Evolutionary conservation across 2,888 invertebrate species (phyloP), one percentile per base, ranked within the genome.

Genomic region (Melipona beecheii): DNA sequence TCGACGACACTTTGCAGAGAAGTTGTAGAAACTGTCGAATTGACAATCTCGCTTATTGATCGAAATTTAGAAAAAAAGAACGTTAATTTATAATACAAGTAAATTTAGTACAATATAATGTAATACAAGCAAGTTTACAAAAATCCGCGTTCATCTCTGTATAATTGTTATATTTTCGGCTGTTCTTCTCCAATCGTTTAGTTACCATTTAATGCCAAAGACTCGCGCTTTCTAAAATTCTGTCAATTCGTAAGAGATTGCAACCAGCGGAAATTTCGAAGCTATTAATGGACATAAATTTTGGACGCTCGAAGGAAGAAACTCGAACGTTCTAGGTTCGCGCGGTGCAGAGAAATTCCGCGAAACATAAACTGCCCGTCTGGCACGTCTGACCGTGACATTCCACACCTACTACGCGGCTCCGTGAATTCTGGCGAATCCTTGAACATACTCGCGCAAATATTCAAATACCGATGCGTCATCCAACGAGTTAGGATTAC

Each of bases 161-260:
- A 36, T 1, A 36, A 36, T 36, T 36, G 1, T 36, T 9, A 2
- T 3, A 31, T 31, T 36, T 36, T 0, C 9, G 36, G 36, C 36
- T 36, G 9, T 36, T 36, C 9, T 36, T 36, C 36, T 9, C 9
- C 2, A 13, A 2, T 24, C 11, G 2, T 52, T 27, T 2, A 43
- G 17, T 24, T 50, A 21, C 0, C 3, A 2, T 1, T 4, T 1
- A n/a, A 15, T n/a, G 5, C 11, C 2, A 1, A 5, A 36, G 11
- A 56, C n/a, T 2, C 13, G n/a, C 4, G n/a, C 15, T 36, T 9
- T 36, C 9, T 36, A 13, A n/a, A 56, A 13, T 56, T 15, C 11
- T 56, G 2, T 56, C 2, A n/a, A n/a, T 13, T n/a, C 15, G n/a
- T n/a, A 56, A 56, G 4, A n/a, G 2, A 56, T 58, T 17, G n/a